phyloP scores from a whole-genome alignment of 2,797 vertebrate species.

The Antennarius maculatus region DNA sequence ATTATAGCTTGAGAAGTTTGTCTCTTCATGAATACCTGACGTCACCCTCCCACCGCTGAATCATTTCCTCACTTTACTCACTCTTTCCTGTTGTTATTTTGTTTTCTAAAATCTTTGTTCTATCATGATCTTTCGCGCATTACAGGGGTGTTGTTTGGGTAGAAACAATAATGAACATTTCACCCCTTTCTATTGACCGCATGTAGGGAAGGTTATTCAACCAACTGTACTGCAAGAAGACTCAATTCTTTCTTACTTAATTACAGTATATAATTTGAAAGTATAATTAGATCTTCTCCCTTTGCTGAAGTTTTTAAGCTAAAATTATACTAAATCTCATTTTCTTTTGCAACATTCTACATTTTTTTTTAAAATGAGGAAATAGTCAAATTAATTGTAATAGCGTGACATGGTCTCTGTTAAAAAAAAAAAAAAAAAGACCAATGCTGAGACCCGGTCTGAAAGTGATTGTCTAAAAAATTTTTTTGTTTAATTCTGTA shows the following conservation, averaged over 20 bases:
- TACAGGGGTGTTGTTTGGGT: constrained; percentile 49
- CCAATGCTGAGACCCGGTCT: background rate
- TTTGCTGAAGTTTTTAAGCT: too few species aligned
- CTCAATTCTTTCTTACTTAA: background rate
- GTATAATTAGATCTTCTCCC: background rate
- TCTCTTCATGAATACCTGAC: constrained; percentile 29
- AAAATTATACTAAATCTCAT: too few species aligned
- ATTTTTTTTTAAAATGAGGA: background rate
- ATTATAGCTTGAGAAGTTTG: constrained; percentile 4
- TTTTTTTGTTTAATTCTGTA: background rate
- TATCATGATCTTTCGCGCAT: constrained; percentile 30
- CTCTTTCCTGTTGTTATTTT: constrained; percentile 34
- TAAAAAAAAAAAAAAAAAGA: background rate
- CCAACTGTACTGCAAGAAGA: background rate
- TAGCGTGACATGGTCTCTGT: background rate
- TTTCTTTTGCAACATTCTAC: background rate
- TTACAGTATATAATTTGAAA: background rate
- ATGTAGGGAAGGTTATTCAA: background rate
- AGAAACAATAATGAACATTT: constrained; percentile 10
- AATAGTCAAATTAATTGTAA: background rate
- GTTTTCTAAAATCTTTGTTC: constrained; percentile 33
- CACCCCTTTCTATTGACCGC: background rate
- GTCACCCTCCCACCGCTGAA: constrained; percentile 49
- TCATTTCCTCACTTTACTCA: constrained; percentile 51
- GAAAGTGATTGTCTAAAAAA: background rate